Conservation (phyloP, 2,888 invertebrate genomes). For the Orchestes rusci region DNA sequence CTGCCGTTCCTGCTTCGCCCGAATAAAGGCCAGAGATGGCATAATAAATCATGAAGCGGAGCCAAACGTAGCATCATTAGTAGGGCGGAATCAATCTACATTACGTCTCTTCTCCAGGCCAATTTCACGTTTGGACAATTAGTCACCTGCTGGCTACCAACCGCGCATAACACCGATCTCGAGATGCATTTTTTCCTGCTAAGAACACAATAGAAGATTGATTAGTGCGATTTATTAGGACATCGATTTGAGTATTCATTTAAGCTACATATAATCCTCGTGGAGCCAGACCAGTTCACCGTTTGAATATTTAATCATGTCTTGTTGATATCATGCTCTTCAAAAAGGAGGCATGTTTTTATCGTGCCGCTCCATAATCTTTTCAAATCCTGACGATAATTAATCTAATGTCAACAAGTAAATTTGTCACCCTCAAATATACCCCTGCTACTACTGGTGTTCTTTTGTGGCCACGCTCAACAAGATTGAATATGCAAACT, state of each 20-base stretch:
- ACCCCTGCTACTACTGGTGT: constrained; percentile 19
- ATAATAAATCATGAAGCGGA: constrained; percentile 30
- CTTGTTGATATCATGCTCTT: too few species aligned
- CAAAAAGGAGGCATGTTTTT: too few species aligned
- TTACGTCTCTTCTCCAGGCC: constrained; percentile 28
- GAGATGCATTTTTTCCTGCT: constrained; percentile 11
- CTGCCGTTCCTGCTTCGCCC: constrained; percentile 30
- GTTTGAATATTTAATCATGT: too few species aligned
- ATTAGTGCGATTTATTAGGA: background rate
- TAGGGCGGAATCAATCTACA: constrained; percentile 30
- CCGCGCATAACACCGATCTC: constrained; percentile 19
- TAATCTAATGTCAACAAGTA: constrained; percentile 20
- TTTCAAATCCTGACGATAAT: constrained; percentile 10
- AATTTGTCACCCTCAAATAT: constrained; percentile 16
- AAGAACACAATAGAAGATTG: constrained; percentile 16
- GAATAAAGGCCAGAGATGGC: constrained; percentile 28
- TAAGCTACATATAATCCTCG: too few species aligned
- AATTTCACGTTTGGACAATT: constrained; percentile 30
- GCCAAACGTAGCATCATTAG: constrained; percentile 30
- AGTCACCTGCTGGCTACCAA: constrained; percentile 28
- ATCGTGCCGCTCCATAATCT: constrained; percentile 9
- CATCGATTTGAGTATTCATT: too few species aligned
- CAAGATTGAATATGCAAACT: constrained; percentile 22
- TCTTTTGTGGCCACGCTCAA: constrained; percentile 15
- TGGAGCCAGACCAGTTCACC: too few species aligned